These are phyloP conservation scores for Protobothrops mucrosquamatus DNA, from an alignment of 2,113 vertebrate species.

Conservation along the genomic window DNA sequence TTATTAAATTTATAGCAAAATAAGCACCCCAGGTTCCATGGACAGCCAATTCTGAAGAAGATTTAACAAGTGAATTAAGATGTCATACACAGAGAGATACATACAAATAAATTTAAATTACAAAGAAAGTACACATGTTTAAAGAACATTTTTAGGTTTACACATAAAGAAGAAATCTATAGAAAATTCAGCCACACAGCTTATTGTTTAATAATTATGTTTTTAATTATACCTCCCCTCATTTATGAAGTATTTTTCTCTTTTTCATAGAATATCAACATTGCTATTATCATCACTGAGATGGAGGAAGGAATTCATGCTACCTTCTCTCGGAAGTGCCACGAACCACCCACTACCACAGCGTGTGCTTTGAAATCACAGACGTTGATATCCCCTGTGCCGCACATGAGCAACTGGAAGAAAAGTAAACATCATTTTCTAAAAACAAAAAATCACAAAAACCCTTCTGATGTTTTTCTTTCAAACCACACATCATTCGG, in stretches of 20 bases:
- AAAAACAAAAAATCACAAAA: slow-evolving; percentile 14
- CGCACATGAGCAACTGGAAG: slow-evolving; percentile 93
- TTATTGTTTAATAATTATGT: background rate
- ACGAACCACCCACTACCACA: slow-evolving; percentile 94
- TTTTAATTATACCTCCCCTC: background rate
- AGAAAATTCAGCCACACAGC: background rate
- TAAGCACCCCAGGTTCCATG: background rate
- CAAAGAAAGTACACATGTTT: background rate
- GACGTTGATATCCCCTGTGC: slow-evolving; percentile 95
- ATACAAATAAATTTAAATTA: background rate
- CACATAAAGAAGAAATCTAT: background rate
- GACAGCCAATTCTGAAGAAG: slow-evolving; percentile 10
- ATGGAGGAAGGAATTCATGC: background rate
- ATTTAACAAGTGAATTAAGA: background rate
- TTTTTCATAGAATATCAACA: background rate
- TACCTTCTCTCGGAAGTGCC: slow-evolving; percentile 98
- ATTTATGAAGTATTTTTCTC: background rate
- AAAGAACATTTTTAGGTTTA: background rate
- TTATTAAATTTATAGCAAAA: background rate
- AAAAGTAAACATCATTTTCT: slow-evolving; percentile 36
- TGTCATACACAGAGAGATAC: background rate
- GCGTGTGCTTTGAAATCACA: slow-evolving; percentile 97
- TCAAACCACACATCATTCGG: background rate
- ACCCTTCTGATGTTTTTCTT: slow-evolving; percentile 1
- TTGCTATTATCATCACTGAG: background rate